A percentile compares a stretch with the other conserved stretches of the same genome.
Conservation (phyloP, 2,113 vertebrate species). For the Hydrolagus affinis region DNA sequence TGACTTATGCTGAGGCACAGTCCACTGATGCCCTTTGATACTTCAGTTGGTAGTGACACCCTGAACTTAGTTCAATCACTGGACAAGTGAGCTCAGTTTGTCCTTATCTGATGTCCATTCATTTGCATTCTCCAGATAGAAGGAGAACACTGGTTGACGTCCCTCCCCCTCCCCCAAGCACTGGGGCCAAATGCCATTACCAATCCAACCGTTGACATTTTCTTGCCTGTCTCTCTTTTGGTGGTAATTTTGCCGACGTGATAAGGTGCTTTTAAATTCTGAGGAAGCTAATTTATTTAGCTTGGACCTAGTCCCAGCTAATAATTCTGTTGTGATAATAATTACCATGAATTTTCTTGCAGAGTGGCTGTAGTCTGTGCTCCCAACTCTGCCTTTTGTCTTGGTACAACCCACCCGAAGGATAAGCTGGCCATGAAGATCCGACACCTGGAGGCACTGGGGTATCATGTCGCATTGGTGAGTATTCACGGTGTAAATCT, state of each 20-base stretch:
- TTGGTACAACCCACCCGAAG: slow-evolving; percentile 57
- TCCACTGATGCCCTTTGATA: too few species aligned
- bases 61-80: too few species aligned
- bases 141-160: too few species aligned
- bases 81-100: too few species aligned
- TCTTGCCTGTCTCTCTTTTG: not conserved
- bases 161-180: too few species aligned
- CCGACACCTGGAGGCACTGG: slow-evolving; percentile 69
- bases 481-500: slow-evolving; percentile 39
- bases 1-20: too few species aligned
- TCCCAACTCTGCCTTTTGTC: slow-evolving; percentile 55
- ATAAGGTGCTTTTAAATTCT: slow-evolving; percentile 19
- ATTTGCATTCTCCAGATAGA: too few species aligned
- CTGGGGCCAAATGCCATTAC: too few species aligned
- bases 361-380: slow-evolving; percentile 72
- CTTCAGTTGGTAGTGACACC: too few species aligned
- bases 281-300: not conserved
- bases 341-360: slow-evolving; percentile 32
- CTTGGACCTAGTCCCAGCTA: not conserved
- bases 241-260: not conserved
- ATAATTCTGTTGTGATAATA: not conserved
- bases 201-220: too few species aligned
- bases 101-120: too few species aligned
- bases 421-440: slow-evolving; percentile 66
- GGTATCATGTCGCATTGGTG: slow-evolving; percentile 73